These are phyloP conservation scores for Chrysomela aeneicollis DNA, from an alignment of 2,888 invertebrate genomes.

Conservation along the genomic window DNA sequence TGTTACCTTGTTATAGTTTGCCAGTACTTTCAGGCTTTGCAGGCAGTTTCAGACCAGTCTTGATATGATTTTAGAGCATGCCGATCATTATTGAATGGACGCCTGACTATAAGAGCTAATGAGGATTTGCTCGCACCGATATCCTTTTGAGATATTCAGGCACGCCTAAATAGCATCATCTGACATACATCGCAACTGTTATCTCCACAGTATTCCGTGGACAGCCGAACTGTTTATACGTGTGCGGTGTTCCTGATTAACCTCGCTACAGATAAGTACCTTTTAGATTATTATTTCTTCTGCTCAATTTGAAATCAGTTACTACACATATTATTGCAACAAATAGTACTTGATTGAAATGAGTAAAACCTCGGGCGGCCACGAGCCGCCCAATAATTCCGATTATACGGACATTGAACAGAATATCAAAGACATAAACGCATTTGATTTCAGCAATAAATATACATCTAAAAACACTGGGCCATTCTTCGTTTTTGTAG, in stretches of 20 bases:
- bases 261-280: slow-evolving; percentile 5
- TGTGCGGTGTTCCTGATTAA: slow-evolving; percentile 1
- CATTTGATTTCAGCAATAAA: slow-evolving; percentile 1
- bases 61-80: too few species aligned
- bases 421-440: slow-evolving; percentile 3
- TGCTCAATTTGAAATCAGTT: neutral
- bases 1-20: too few species aligned
- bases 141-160: too few species aligned
- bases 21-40: too few species aligned
- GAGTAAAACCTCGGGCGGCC: neutral
- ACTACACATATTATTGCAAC: neutral
- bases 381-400: slow-evolving; percentile 1
- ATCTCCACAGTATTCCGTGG: neutral
- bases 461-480: neutral
- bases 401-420: neutral
- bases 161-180: too few species aligned
- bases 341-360: neutral
- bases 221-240: neutral
- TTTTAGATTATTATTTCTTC: neutral
- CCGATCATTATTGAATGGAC: too few species aligned
- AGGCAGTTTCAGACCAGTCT: too few species aligned
- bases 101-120: too few species aligned
- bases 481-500: slow-evolving; percentile 13
- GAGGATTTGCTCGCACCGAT: too few species aligned
- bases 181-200: too few species aligned